Base-by-base conservation (phyloP, 2,888 invertebrate species). In the Cephus pygmeus region DNA sequence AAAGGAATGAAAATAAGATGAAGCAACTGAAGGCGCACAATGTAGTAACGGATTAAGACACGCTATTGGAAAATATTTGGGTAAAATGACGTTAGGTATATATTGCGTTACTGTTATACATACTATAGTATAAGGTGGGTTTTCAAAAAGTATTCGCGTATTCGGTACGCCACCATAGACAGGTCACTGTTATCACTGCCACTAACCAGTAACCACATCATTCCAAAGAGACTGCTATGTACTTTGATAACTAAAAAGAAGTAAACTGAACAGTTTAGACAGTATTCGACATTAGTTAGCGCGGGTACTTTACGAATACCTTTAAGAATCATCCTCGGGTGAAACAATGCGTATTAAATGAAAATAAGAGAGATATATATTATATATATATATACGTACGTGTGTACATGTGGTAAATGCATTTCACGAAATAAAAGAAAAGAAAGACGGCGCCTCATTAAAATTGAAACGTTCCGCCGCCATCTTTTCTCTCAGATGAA, bases 31-130 rank as follows among this genome's bases (percentile, higher is more conserved):
- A 56, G 23, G 2, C 56, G 56, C 56, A 56, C 56, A 84, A 83
- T 81, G 78, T 84, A 80, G 73, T 81, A 80, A 82, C 79, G 79
- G 80, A 79, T 75, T 78, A 79, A 77, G 78, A 79, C 81, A 83
- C 81, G 75, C 79, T 82, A 82, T 81, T 81, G 83, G 75, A 81
- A 73, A 84, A 81, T 85, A 83, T 84, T 85, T 79, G 83, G 78
- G 36, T 78, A 75, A 78, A 77, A 79, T 34, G 74, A 35, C 74
- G 23, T 34, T 74, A 74, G 23, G 35, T 74, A 34, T 74, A 84
- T 78, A 84, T 80, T 77, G 79, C 77, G 77, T 79, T 79, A 78
- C 81, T 85, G 82, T 84, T 86, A 81, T 56, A 56, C 56, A 56
- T 56, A 40, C 40, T 40, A 23, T 56, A 56, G 23, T 56, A 56